Percentiles rank a stretch among this genome's conserved stretches.
phyloP scores from a whole-genome alignment of 2,113 vertebrate species.

The Passer montanus region DNA sequence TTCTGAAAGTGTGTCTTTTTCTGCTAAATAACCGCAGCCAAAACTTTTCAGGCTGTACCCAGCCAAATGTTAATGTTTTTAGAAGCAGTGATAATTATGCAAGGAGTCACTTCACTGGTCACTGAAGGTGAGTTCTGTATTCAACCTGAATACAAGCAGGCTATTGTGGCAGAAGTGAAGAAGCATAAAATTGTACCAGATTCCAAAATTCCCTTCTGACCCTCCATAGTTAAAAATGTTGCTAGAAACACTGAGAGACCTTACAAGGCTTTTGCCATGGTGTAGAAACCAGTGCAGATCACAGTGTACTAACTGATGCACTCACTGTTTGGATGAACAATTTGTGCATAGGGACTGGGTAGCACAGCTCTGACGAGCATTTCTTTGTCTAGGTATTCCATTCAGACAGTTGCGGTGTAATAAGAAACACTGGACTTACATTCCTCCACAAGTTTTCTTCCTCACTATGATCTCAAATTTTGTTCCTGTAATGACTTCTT shows the following conservation, averaged over 20 bases:
- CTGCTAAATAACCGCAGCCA: neutral
- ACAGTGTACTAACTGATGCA: neutral
- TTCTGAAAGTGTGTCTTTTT: neutral
- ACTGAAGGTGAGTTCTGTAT: slow-evolving; percentile 4
- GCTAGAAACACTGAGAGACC: neutral
- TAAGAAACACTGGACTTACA: neutral
- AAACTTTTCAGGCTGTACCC: neutral
- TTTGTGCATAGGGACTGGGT: rapidly evolving
- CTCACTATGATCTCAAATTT: neutral
- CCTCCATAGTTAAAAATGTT: neutral
- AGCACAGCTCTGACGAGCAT: rapidly evolving
- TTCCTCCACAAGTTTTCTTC: neutral
- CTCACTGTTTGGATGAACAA: neutral
- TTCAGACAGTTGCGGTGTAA: neutral
- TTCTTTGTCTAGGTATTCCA: neutral
- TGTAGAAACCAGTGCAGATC: neutral
- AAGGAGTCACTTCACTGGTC: neutral
- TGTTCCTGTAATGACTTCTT: neutral
- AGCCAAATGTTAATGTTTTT: neutral
- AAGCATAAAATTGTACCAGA: neutral
- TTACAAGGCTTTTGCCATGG: neutral
- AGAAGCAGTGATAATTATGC: neutral
- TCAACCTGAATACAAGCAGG: slow-evolving; percentile 8
- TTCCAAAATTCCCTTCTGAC: neutral
- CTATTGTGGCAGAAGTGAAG: neutral